Base-by-base conservation (phyloP, 2,113 vertebrate species). In the Grammomys dolichurus region DNA sequence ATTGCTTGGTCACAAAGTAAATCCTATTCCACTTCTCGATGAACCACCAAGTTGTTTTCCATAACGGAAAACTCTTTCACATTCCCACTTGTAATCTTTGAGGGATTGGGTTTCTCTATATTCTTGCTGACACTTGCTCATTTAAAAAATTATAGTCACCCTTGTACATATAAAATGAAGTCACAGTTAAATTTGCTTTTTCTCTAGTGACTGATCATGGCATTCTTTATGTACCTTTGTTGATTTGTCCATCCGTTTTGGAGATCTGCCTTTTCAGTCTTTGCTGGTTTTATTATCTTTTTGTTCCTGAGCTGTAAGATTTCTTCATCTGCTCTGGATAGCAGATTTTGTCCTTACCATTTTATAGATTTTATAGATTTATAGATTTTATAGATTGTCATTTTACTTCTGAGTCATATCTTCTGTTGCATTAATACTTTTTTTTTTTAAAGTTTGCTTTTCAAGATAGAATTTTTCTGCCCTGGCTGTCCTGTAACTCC, bases 141-240 rank as follows among this genome's bases (percentile, higher is more conserved):
- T 40, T 60, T 28, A 16, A 40, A 82, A 48, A 43, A 91, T 90
- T 85, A 70, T 76, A 60, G 24, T 76, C 17, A 89, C 46, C 17
- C 40, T 76, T 78, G 63, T 90, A 16, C 1, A 5, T 69, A 22
- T 76, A 22, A 60, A 33, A 48, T 70, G 40, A 93, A 3, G 54
- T 92, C 43, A 40, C 24, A 26, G 11, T 91, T 96, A 84, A 82
- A 63, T 70, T 91, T 86, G 69, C 33, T 1, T 69, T 95, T 91
- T 77, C 28, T 12, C 28, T 82, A 48, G 24, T 94, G 67, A 87
- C 24, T 87, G 36, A 81, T 87, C 69, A 22, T 69, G 48, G 4
- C 26, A 63, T 70, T 58, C 80, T 75, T 69, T 13, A 91, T 76
- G 40, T 87, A 70, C 60, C 67, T 76, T 31, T 88, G 80, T 13